Evolutionary conservation across 35 echinoderm and acorn worm genomes (phyloP).

Genomic region (Strongylocentrotus purpuratus): DNA sequence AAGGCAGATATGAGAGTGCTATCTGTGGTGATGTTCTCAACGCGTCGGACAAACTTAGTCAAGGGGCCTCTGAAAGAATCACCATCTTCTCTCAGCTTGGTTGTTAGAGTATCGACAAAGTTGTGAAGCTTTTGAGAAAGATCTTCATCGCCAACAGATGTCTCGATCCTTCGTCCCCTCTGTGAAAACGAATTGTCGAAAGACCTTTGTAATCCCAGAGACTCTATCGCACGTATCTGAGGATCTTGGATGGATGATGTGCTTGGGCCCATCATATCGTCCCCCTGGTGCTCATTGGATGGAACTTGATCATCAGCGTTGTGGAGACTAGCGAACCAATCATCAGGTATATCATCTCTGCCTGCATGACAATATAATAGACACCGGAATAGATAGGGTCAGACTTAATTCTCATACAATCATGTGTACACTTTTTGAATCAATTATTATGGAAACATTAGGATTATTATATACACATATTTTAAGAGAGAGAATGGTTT

Average conservation of each 20-base stretch:
- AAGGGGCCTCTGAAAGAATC: conserved; percentile 14
- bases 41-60: conserved; percentile 42
- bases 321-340: not conserved
- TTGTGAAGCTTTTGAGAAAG: conserved; percentile 24
- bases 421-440: too few relatives aligned
- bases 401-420: too few relatives aligned
- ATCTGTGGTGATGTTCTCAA: conserved; percentile 52
- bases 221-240: not conserved
- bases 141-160: not conserved
- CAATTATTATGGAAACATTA: too few relatives aligned
- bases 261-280: not conserved
- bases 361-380: not conserved
- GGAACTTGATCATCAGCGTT: not conserved
- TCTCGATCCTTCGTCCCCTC: not conserved
- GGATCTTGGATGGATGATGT: not conserved
- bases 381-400: too few relatives aligned
- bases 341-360: not conserved
- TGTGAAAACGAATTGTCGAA: not conserved
- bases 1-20: conserved; percentile 55
- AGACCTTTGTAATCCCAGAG: conserved; percentile 11
- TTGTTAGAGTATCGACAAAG: not conserved
- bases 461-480: too few relatives aligned
- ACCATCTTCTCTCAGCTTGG: not conserved
- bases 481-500: too few relatives aligned
- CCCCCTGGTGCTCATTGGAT: not conserved